Evolutionary conservation across 2,113 vertebrate species (phyloP).

Genomic region (Nicator chloris): DNA sequence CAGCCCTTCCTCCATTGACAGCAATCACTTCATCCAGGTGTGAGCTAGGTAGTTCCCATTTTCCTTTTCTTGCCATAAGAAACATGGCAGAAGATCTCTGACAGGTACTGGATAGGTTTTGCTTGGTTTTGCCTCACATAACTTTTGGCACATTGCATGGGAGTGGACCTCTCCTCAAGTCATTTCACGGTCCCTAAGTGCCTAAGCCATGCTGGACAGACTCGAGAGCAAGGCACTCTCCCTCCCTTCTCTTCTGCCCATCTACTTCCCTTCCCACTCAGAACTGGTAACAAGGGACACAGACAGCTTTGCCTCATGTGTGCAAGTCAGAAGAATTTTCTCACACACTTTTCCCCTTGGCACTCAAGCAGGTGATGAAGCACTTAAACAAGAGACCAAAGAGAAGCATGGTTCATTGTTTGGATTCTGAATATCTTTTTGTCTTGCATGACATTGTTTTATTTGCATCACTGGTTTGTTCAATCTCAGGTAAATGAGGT

Average conservation of each 20-base stretch:
- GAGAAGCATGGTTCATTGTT: conserved; percentile 54
- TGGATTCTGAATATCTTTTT: conserved; percentile 57
- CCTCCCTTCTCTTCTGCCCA: neutral
- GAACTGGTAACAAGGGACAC: neutral
- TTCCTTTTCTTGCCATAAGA: neutral
- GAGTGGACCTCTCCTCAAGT: neutral
- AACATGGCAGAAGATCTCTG: neutral
- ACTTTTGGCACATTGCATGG: neutral
- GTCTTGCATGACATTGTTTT: conserved; percentile 33
- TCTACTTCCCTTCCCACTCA: neutral
- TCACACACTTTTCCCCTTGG: neutral
- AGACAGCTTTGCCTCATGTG: neutral
- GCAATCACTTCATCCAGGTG: neutral
- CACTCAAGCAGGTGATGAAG: neutral
- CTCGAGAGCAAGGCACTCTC: neutral
- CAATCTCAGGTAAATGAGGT: conserved; percentile 80
- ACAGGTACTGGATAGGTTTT: neutral
- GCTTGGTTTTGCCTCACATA: neutral
- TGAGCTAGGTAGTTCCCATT: neutral
- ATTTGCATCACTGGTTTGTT: conserved; percentile 52
- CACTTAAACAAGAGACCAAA: conserved; percentile 55
- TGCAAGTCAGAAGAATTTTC: neutral
- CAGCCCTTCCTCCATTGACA: neutral
- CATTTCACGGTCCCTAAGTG: neutral
- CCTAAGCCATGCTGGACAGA: neutral